phyloP scores from a whole-genome alignment of 2,888 invertebrate genomes.

The Nomada ruficornis region DNA sequence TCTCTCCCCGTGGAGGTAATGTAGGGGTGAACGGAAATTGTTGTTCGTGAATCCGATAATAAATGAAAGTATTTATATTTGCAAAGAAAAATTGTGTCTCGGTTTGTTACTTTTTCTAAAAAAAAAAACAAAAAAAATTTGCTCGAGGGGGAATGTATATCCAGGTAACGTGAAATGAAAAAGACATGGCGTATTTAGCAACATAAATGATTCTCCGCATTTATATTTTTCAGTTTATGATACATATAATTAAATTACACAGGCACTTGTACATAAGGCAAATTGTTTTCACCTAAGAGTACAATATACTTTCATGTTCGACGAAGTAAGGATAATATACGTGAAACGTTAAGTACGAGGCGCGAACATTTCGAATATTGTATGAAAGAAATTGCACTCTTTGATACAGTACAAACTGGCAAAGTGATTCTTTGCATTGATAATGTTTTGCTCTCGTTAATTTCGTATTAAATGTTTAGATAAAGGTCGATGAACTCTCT shows the following conservation, averaged over 20 bases:
- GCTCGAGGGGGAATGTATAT: too few relatives aligned
- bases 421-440: not conserved
- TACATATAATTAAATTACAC: constrained; percentile 58
- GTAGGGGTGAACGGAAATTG: constrained; percentile 16
- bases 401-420: constrained; percentile 16
- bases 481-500: not conserved
- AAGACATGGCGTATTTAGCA: constrained; percentile 28
- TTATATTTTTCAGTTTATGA: constrained; percentile 66
- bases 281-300: constrained; percentile 54
- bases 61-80: constrained; percentile 60
- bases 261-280: constrained; percentile 74
- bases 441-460: constrained; percentile 2
- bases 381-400: not conserved
- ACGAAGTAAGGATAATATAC: constrained; percentile 12
- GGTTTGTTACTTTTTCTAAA: constrained; percentile 29
- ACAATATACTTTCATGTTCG: constrained; percentile 52
- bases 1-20: constrained; percentile 7
- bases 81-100: constrained; percentile 21
- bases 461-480: not conserved
- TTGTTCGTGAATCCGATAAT: constrained; percentile 52
- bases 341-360: constrained; percentile 1
- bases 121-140: not conserved
- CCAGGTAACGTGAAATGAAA: not conserved
- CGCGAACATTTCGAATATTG: constrained; percentile 6
- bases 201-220: constrained; percentile 68